Evolutionary conservation across 2,113 vertebrate genomes (phyloP).

Genomic region (Pandion haliaetus): DNA sequence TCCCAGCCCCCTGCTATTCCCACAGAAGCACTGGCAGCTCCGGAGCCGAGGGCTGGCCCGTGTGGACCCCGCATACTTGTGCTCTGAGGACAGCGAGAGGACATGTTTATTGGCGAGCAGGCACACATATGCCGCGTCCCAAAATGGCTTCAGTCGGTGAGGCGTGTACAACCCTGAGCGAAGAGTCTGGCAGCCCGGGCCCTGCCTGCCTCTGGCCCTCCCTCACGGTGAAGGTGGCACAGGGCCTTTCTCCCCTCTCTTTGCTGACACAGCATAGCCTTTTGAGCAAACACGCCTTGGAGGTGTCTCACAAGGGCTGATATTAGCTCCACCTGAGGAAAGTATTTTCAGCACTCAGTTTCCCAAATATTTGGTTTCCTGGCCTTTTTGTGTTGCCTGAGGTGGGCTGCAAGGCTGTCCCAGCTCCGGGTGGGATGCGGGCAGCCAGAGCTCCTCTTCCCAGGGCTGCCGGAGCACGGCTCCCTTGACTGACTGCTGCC

Average conservation of each 20-base stretch:
- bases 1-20: background rate
- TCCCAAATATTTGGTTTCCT: background rate
- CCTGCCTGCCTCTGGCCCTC: background rate
- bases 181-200: accelerated
- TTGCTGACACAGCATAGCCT: background rate
- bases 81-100: background rate
- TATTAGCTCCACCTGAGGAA: background rate
- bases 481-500: background rate
- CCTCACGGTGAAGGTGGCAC: background rate
- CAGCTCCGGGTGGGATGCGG: accelerated
- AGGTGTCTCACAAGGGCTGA: background rate
- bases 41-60: background rate
- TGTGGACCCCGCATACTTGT: background rate
- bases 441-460: background rate
- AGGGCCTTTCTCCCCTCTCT: background rate
- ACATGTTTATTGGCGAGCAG: background rate
- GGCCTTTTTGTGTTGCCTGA: background rate
- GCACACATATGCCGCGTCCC: background rate
- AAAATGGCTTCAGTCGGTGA: accelerated
- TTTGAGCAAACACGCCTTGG: background rate
- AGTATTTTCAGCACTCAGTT: background rate
- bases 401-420: background rate
- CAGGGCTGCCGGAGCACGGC: background rate
- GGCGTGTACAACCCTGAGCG: accelerated
- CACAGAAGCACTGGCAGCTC: background rate